Evolutionary conservation across 2,797 vertebrate species (phyloP).

Genomic region (Intellagama lesueurii): DNA sequence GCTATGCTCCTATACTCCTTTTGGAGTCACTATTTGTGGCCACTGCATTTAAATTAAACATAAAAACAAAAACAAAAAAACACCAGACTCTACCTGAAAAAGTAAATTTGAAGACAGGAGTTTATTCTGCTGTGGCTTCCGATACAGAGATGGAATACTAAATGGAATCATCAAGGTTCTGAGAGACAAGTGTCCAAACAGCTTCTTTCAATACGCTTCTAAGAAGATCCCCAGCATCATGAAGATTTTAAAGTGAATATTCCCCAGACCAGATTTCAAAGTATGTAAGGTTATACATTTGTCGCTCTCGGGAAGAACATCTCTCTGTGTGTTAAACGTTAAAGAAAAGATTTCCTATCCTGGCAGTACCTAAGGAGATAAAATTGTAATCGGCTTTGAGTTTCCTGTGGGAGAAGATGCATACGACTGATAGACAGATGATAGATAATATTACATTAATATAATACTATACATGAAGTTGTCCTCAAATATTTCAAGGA

Average conservation of each 20-base stretch:
- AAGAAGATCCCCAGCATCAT: slow-evolving; percentile 69
- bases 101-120: slow-evolving; percentile 61
- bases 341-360: slow-evolving; percentile 60
- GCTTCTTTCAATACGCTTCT: slow-evolving; percentile 67
- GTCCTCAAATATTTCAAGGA: slow-evolving; percentile 19
- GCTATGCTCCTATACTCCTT: slow-evolving; percentile 41
- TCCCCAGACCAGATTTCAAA: slow-evolving; percentile 71
- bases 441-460: slow-evolving; percentile 13
- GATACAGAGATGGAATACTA: slow-evolving; percentile 62
- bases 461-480: neutral
- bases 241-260: slow-evolving; percentile 72
- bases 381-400: slow-evolving; percentile 36
- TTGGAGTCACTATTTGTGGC: slow-evolving; percentile 53
- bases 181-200: slow-evolving; percentile 66
- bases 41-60: slow-evolving; percentile 52
- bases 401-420: slow-evolving; percentile 11
- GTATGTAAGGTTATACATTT: slow-evolving; percentile 74
- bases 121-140: slow-evolving; percentile 66
- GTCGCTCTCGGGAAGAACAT: slow-evolving; percentile 71
- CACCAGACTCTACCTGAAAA: slow-evolving; percentile 33
- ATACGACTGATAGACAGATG: neutral
- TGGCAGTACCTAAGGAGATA: slow-evolving; percentile 63
- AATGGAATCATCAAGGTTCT: slow-evolving; percentile 45
- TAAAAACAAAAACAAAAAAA: slow-evolving; percentile 38
- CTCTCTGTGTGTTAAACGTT: slow-evolving; percentile 59